Evolutionary conservation across 2,113 vertebrate species (phyloP).

Genomic region (Polypterus bichir): DNA sequence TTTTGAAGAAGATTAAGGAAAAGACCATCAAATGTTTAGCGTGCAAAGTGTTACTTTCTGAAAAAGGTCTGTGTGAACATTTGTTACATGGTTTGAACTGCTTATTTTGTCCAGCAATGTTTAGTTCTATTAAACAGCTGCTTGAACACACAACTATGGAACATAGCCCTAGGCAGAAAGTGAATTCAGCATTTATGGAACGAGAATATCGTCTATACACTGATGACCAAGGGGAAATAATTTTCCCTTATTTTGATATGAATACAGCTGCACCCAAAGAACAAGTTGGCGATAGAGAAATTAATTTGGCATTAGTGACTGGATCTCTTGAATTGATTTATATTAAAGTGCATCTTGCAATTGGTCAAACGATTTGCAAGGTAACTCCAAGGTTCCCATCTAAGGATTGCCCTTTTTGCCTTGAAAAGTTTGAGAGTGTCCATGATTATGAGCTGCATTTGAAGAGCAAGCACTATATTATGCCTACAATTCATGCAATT

Average conservation of each 20-base stretch:
- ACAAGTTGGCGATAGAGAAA: slow-evolving; percentile 70
- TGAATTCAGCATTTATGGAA: slow-evolving; percentile 70
- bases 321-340: slow-evolving; percentile 64
- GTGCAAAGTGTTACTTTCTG: slow-evolving; percentile 70
- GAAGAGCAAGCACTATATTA: slow-evolving; percentile 81
- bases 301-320: slow-evolving; percentile 74
- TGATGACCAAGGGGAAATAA: slow-evolving; percentile 56
- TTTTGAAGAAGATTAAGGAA: slow-evolving; percentile 78
- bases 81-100: slow-evolving; percentile 82
- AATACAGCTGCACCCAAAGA: slow-evolving; percentile 65
- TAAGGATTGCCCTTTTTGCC: slow-evolving; percentile 77
- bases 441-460: slow-evolving; percentile 70
- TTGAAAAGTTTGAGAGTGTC: slow-evolving; percentile 53
- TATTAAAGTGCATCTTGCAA: slow-evolving; percentile 67
- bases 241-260: slow-evolving; percentile 84
- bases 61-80: slow-evolving; percentile 76
- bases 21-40: slow-evolving; percentile 73
- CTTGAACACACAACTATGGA: slow-evolving; percentile 61
- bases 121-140: slow-evolving; percentile 72
- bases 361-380: slow-evolving; percentile 30
- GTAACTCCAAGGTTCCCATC: slow-evolving; percentile 33
- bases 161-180: slow-evolving; percentile 65
- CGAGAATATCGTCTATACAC: slow-evolving; percentile 68
- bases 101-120: slow-evolving; percentile 75
- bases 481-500: slow-evolving; percentile 81